phyloP scores from a whole-genome alignment of 2,113 vertebrate genomes.

The Cyprinodon tularosa region DNA sequence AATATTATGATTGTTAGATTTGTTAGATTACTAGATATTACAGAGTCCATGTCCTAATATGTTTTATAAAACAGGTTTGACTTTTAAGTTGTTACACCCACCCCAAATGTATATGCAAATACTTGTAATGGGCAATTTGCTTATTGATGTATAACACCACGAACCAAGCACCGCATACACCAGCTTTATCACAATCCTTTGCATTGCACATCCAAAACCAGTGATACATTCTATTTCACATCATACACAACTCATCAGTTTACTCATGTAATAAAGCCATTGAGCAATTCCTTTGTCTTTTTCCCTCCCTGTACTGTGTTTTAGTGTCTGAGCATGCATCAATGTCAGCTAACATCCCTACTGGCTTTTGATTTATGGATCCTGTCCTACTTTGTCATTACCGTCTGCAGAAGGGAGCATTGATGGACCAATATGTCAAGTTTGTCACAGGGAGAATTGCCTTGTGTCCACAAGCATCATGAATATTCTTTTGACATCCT shows the following conservation, averaged over 20 bases:
- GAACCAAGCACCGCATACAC: neutral
- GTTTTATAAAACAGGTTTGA: neutral
- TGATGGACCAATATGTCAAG: conserved; percentile 67
- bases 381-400: conserved; percentile 63
- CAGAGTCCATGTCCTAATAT: neutral
- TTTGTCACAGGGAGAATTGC: conserved; percentile 50
- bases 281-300: conserved; percentile 48
- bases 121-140: neutral
- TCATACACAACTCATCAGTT: conserved; percentile 27
- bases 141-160: neutral
- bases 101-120: too few species aligned
- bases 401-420: conserved; percentile 55
- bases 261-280: conserved; percentile 43
- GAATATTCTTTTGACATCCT: conserved; percentile 64
- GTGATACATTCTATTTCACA: conserved; percentile 21
- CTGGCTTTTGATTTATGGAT: conserved; percentile 70
- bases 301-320: conserved; percentile 49
- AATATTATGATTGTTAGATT: too few species aligned
- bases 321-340: conserved; percentile 55
- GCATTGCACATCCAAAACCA: neutral
- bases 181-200: neutral
- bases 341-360: conserved; percentile 56
- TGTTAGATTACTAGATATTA: too few species aligned
- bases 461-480: conserved; percentile 55
- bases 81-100: neutral